Evolutionary conservation across 1,140 invertebrate genomes (phyloP), one percentile per base, ranked within the genome.

Genomic region (Megathymus violae): DNA sequence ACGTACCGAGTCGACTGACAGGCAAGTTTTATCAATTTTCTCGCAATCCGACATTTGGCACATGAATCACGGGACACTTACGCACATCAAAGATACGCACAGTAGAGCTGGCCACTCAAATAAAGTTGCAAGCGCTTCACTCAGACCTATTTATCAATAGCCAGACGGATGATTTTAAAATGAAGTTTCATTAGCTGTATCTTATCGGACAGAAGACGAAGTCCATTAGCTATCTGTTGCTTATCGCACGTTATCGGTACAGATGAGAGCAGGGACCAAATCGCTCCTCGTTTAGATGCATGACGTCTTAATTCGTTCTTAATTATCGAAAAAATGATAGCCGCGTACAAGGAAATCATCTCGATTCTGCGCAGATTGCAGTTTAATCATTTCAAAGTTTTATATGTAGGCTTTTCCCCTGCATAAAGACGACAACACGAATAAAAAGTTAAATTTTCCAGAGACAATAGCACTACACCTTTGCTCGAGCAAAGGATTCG

Each of bases 121-220:
- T 64, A 68, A 63, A 47, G 14, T 43, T 56, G 62, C 56, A 50
- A 65, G 56, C 63, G 56, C 64, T 69, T 56, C 51, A 56, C 51
- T 56, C 51, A 56, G 36, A 43, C 14, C 52, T 69, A 69, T 64
- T 69, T 69, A 71, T 68, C 70, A 71, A 71, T 69, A 76, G 64
- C 62, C 11, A 51, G 34, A 61, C 54, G 59, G 64, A 71, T 67
- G 72, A 67, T 67, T 78, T 78, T 71, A 70, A 77, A 79, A 72
- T 69, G 63, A 66, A 76, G 79, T 75, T 82, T 79, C 77, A 82
- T 82, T 82, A 74, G 52, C 47, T 40, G 36, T 78, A 81, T 82
- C 76, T 79, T 74, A 78, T 78, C 74, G 40, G 19, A 46, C 58
- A 62, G 50, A 69, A 64, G 51, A 73, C 70, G 59, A 64, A 63